Percentiles rank a stretch among this genome's conserved stretches.
phyloP scores from a whole-genome alignment of 1,140 invertebrate genomes.

The Drosophila ficusphila region DNA sequence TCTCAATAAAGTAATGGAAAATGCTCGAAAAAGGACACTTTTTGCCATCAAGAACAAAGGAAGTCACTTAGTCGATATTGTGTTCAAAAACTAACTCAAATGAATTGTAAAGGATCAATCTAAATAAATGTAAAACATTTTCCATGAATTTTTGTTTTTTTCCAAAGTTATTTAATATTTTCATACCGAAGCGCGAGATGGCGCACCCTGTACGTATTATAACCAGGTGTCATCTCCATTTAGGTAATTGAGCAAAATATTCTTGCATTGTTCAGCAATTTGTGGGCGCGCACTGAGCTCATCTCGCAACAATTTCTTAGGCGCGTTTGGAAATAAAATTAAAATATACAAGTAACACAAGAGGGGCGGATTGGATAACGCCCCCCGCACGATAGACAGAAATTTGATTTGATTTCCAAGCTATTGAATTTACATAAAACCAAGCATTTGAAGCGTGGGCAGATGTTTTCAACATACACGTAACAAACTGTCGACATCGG shows the following conservation, averaged over 20 bases:
- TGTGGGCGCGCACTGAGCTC: conserved; percentile 73
- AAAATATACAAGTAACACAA: conserved; percentile 26
- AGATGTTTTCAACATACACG: conserved; percentile 22
- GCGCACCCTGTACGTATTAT: no score
- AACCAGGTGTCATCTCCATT: conserved; percentile 78
- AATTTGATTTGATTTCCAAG: conserved; percentile 54
- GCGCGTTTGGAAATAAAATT: conserved; percentile 37
- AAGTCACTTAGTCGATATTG: no score
- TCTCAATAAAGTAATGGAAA: no score
- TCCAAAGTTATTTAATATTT: no score
- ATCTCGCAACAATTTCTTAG: conserved; percentile 75
- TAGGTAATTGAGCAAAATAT: conserved; percentile 69
- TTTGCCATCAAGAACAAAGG: no score
- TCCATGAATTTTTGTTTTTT: no score
- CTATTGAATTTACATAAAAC: conserved; percentile 65
- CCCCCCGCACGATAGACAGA: conserved; percentile 49
- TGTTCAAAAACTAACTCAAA: no score
- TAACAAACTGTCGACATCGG: neutral
- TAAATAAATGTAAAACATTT: no score
- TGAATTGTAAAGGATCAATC: no score
- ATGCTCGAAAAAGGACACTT: no score
- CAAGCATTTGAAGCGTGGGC: conserved; percentile 57
- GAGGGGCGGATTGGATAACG: conserved; percentile 38
- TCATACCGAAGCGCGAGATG: no score
- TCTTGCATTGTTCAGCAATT: conserved; percentile 54